Evolutionary conservation across 2,797 vertebrate species (phyloP), one percentile per base, ranked within the genome.

Genomic region (Enteromius viviparus): DNA sequence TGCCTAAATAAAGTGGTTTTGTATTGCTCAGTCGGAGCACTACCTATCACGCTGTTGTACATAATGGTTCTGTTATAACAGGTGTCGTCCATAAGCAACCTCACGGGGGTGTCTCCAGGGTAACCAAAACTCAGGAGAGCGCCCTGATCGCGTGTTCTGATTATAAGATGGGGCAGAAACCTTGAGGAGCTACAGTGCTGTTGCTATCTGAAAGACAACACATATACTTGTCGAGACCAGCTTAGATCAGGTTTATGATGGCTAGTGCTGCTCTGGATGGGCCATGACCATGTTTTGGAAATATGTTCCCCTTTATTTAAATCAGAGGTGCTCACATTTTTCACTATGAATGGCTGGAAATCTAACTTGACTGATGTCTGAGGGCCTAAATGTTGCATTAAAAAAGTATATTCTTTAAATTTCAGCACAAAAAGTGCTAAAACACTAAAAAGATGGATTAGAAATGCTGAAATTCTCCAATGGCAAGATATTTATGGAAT

Each of bases 11-110:
- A 70, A 76, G 64, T 84, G 66, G 72, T 86, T 87, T 84, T 86
- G 70, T 71, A 60, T 82, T 82, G 82, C 82, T 60, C 87, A 76
- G 75, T 29, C 0, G 71, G 79, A 6, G 71, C 23, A 29, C 65
- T 75, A 21, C 19, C 42, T 65, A 34, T 51, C 37, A 45, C 64
- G 71, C 79, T 84, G 83, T 78, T 85, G 8, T 42, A 23, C 75
- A 83, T 85, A 85, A 85, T 85, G 55, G 29, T 60, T 85, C 78
- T 80, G 76, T 71, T 82, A 76, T 77, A 77, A 32, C 69, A 81
- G 65, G 60, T 76, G 70, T 79, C 64, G 84, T 84, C 76, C 32
- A 49, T 65, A 60, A 76, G 69, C 84, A 81, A 81, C 71, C 81
- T 81, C 78, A 80, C n/a, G 26, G 34, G 34, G 69, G 37, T 70